phyloP scores from a whole-genome alignment of 2,888 invertebrate species.

The Temnothorax ravouxi region DNA sequence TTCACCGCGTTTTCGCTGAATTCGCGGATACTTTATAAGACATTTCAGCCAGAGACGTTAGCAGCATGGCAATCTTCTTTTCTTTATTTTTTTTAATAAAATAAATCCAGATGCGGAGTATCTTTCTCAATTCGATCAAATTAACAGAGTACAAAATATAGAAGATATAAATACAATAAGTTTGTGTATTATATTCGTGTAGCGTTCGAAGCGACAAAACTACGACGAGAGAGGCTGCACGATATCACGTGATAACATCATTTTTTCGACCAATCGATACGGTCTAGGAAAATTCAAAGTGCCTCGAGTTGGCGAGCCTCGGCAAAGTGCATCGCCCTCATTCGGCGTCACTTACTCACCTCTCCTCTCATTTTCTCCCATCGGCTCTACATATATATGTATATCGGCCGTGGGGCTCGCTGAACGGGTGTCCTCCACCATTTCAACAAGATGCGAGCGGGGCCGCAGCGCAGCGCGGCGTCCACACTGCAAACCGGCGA shows the following conservation, averaged over 20 bases:
- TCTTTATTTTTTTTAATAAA: background rate
- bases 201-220: background rate
- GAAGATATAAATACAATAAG: background rate
- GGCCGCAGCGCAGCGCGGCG: slow-evolving; percentile 34
- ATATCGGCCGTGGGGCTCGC: slow-evolving; percentile 43
- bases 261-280: background rate
- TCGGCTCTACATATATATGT: slow-evolving; percentile 29
- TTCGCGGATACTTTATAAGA: background rate
- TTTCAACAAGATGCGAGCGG: slow-evolving; percentile 66
- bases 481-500: slow-evolving; percentile 77
- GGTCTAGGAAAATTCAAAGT: slow-evolving; percentile 35
- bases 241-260: background rate
- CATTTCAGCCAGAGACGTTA: background rate
- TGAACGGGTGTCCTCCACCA: slow-evolving; percentile 70
- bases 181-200: background rate
- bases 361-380: slow-evolving; percentile 39
- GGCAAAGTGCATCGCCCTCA: slow-evolving; percentile 49
- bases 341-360: slow-evolving; percentile 48
- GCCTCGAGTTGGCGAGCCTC: slow-evolving; percentile 2
- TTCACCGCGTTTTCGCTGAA: slow-evolving; percentile 43
- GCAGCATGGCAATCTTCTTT: background rate
- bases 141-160: background rate
- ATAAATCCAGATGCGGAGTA: background rate
- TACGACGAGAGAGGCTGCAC: background rate
- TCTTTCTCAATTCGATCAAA: background rate